Conservation (phyloP, 2,888 invertebrate genomes). For the Hydriomena furcata region DNA sequence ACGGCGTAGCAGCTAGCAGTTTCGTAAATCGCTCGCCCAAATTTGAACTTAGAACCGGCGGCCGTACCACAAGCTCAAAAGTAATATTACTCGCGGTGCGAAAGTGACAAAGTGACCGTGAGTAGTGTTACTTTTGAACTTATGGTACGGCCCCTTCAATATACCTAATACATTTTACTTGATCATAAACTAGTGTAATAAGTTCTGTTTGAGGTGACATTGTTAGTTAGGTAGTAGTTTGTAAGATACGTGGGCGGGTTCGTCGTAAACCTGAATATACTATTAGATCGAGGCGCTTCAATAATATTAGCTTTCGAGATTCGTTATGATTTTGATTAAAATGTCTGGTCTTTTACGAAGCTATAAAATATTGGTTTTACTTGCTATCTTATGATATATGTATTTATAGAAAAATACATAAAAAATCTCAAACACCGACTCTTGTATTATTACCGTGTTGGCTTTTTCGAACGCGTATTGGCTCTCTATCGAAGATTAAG, state of each 20-base stretch:
- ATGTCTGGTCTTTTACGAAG: neutral
- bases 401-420: too few species aligned
- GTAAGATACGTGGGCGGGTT: constrained; percentile 24
- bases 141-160: neutral
- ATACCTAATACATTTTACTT: constrained; percentile 18
- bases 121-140: too few species aligned
- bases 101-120: too few species aligned
- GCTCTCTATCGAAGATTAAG: too few species aligned
- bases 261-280: constrained; percentile 29
- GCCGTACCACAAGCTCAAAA: too few species aligned
- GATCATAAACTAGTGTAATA: constrained; percentile 31
- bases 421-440: too few species aligned
- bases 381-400: too few species aligned
- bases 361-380: too few species aligned
- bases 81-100: too few species aligned
- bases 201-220: constrained; percentile 33
- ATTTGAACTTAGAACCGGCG: constrained; percentile 15
- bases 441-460: too few species aligned
- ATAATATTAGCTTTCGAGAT: constrained; percentile 2
- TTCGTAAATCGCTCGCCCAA: constrained; percentile 26
- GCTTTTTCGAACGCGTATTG: too few species aligned
- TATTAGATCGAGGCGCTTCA: constrained; percentile 1
- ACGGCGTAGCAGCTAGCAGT: constrained; percentile 22
- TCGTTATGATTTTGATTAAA: constrained; percentile 1
- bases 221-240: constrained; percentile 29